Conservation (phyloP, 1,140 invertebrate species). For the Acromyrmex charruanus region DNA sequence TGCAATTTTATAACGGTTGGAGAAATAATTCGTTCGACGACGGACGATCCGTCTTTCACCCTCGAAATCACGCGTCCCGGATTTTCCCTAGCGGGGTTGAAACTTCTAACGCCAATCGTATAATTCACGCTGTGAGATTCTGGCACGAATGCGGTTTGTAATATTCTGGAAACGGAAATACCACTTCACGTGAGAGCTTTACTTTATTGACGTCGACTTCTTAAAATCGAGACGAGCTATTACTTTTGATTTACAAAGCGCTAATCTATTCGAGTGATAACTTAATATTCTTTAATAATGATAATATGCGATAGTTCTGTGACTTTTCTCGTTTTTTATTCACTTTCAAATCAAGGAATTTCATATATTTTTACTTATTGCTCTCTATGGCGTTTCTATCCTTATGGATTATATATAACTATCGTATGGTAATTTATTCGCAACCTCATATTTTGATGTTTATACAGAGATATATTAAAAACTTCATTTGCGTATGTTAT, state of each 20-base stretch:
- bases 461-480: background rate
- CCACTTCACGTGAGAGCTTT: background rate
- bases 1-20: slow-evolving; percentile 62
- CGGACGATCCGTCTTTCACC: slow-evolving; percentile 62
- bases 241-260: background rate
- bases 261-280: background rate
- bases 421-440: slow-evolving; percentile 34
- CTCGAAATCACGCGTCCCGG: slow-evolving; percentile 53
- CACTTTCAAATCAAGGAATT: slow-evolving; percentile 50
- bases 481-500: background rate
- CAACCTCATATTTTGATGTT: background rate
- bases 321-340: slow-evolving; percentile 26
- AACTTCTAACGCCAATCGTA: slow-evolving; percentile 50
- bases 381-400: slow-evolving; percentile 3
- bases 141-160: slow-evolving; percentile 59
- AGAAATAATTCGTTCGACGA: slow-evolving; percentile 71
- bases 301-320: background rate
- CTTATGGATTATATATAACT: background rate
- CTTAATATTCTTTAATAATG: background rate
- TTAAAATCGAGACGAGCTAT: slow-evolving; percentile 21
- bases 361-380: slow-evolving; percentile 39
- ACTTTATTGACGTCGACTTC: slow-evolving; percentile 57
- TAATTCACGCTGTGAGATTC: slow-evolving; percentile 56
- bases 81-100: slow-evolving; percentile 15
- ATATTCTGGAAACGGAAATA: slow-evolving; percentile 53